These are phyloP conservation scores for Sisyra terminalis DNA, from an alignment of 2,888 invertebrate genomes.

Conservation along the genomic window DNA sequence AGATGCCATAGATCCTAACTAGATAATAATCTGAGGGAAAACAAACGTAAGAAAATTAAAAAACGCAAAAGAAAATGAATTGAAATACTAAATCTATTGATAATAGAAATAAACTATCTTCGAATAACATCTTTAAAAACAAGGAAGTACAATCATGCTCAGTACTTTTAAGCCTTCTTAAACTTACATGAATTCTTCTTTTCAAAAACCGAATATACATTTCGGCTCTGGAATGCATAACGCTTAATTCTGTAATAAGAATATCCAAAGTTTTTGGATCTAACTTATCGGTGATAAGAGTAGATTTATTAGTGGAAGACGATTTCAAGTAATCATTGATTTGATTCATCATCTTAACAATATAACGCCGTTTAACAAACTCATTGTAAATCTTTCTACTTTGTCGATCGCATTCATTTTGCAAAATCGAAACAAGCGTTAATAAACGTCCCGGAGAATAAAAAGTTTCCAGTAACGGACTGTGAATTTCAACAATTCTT, in stretches of 20 bases:
- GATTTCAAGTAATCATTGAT: constrained; percentile 40
- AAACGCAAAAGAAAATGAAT: no score
- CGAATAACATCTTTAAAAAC: no score
- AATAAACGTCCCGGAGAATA: constrained; percentile 68
- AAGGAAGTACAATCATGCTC: no score
- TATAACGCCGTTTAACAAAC: constrained; percentile 52
- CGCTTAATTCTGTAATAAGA: constrained; percentile 75
- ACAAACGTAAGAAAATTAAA: no score
- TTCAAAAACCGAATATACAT: constrained; percentile 79
- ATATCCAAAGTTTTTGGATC: constrained; percentile 79
- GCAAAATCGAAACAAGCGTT: constrained; percentile 52
- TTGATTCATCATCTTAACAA: constrained; percentile 41
- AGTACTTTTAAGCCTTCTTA: no score
- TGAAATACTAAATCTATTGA: no score
- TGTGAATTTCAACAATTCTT: constrained; percentile 68
- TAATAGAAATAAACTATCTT: no score
- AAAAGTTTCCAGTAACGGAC: constrained; percentile 76
- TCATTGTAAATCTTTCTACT: constrained; percentile 45
- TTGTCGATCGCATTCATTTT: constrained; percentile 61
- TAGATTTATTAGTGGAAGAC: constrained; percentile 20
- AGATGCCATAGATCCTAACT: no score
- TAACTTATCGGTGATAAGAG: constrained; percentile 33
- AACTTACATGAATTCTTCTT: constrained; percentile 50
- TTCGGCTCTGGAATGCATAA: constrained; percentile 80
- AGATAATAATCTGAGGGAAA: no score